Conservation (phyloP, 2,888 invertebrate genomes). For the Chalcosyrphus nemorum region DNA sequence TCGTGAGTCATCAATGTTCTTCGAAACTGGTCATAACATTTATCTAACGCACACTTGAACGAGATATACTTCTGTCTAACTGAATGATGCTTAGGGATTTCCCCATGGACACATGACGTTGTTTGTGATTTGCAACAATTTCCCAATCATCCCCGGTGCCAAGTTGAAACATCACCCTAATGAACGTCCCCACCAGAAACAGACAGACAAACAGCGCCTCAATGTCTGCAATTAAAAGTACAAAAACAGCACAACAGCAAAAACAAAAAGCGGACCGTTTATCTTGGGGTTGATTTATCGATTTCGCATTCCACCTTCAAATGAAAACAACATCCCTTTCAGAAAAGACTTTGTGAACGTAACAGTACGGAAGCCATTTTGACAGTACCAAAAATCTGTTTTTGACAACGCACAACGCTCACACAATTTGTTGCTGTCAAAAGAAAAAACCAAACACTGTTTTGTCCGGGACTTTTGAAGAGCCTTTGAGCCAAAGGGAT, state of each 20-base stretch:
- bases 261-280: too few species aligned
- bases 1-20: constrained; percentile 44
- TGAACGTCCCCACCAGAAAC: constrained; percentile 32
- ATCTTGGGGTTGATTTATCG: constrained; percentile 67
- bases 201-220: constrained; percentile 34
- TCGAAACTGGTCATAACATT: constrained; percentile 62
- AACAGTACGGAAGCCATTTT: constrained; percentile 60
- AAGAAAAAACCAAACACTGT: constrained; percentile 32
- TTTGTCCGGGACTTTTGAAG: constrained; percentile 21
- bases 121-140: constrained; percentile 46
- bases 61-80: background rate
- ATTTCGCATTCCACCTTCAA: constrained; percentile 55
- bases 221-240: constrained; percentile 65
- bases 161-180: constrained; percentile 51
- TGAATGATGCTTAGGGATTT: constrained; percentile 45
- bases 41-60: constrained; percentile 62
- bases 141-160: background rate
- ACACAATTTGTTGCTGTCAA: constrained; percentile 38
- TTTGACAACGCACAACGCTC: constrained; percentile 33
- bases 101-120: constrained; percentile 53
- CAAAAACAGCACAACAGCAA: constrained; percentile 42
- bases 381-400: constrained; percentile 50
- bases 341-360: constrained; percentile 25
- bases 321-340: constrained; percentile 40
- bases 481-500: constrained; percentile 21